phyloP scores from a whole-genome alignment of 1,140 invertebrate species.

The Habropoda laboriosa region DNA sequence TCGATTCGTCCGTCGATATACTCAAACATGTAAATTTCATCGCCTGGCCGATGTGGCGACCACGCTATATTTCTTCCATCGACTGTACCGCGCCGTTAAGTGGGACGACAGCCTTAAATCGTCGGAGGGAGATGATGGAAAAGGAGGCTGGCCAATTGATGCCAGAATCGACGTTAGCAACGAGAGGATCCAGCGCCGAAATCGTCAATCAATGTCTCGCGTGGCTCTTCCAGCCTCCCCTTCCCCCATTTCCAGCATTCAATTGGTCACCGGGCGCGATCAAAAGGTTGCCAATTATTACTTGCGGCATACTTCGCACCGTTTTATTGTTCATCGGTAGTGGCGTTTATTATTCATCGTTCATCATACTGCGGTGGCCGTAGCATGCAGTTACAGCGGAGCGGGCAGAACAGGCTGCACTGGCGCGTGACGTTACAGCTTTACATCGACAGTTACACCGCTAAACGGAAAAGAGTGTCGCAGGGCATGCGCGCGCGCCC shows the following conservation, averaged over 20 bases:
- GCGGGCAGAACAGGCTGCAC: conserved; percentile 41
- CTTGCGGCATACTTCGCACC: conserved; percentile 68
- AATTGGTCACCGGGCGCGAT: conserved; percentile 7
- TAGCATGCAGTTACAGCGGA: conserved; percentile 66
- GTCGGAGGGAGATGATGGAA: neutral
- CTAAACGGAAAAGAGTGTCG: conserved; percentile 40
- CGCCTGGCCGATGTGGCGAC: no score
- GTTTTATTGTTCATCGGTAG: conserved; percentile 75
- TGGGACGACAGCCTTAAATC: no score
- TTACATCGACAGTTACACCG: conserved; percentile 58
- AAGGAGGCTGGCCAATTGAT: neutral
- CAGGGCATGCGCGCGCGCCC: conserved; percentile 1
- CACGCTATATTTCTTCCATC: no score
- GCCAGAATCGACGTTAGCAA: neutral
- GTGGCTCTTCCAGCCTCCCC: neutral
- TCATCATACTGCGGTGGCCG: conserved; percentile 70
- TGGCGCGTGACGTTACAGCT: conserved; percentile 59
- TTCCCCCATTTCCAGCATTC: conserved; percentile 1
- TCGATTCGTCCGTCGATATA: no score
- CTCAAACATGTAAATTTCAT: no score
- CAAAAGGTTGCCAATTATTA: conserved; percentile 71
- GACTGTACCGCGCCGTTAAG: no score
- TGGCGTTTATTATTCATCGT: conserved; percentile 77
- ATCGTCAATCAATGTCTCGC: conserved; percentile 43
- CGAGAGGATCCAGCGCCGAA: conserved; percentile 19